Evolutionary conservation across 2,797 vertebrate species (phyloP).

Genomic region (Cottoperca gobio): DNA sequence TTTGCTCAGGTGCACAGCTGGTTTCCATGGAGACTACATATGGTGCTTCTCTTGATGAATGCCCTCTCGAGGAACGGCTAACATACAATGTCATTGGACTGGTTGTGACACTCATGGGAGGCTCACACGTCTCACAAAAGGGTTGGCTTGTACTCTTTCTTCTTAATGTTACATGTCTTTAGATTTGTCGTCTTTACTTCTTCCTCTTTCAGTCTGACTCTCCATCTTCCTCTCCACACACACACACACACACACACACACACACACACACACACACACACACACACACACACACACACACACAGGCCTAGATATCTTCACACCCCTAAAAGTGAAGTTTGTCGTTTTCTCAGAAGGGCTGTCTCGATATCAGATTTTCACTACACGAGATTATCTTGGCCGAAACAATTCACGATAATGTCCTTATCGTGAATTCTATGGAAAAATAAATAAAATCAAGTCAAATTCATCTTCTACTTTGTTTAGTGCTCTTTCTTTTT

Average conservation of each 20-base stretch:
- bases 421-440: too few relatives aligned
- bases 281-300: conserved; percentile 4
- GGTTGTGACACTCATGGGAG: not conserved
- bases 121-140: conserved; percentile 9
- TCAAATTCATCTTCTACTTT: too few relatives aligned
- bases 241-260: not conserved
- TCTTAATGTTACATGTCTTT: not conserved
- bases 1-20: conserved; percentile 49
- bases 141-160: not conserved
- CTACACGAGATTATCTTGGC: too few relatives aligned
- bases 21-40: conserved; percentile 69
- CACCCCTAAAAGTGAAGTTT: not conserved
- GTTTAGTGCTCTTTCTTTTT: too few relatives aligned
- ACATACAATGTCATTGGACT: conserved; percentile 18
- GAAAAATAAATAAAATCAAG: too few relatives aligned
- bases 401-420: too few relatives aligned
- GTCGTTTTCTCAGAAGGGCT: not conserved
- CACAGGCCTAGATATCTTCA: not conserved
- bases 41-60: conserved; percentile 28
- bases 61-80: conserved; percentile 29
- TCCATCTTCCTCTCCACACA: not conserved
- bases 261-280: conserved; percentile 3
- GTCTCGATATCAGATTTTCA: too few relatives aligned
- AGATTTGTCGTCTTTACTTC: not conserved
- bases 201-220: not conserved